Evolutionary conservation across 2,888 invertebrate species (phyloP), one percentile per base, ranked within the genome.

Genomic region (Ormyrus labotus): DNA sequence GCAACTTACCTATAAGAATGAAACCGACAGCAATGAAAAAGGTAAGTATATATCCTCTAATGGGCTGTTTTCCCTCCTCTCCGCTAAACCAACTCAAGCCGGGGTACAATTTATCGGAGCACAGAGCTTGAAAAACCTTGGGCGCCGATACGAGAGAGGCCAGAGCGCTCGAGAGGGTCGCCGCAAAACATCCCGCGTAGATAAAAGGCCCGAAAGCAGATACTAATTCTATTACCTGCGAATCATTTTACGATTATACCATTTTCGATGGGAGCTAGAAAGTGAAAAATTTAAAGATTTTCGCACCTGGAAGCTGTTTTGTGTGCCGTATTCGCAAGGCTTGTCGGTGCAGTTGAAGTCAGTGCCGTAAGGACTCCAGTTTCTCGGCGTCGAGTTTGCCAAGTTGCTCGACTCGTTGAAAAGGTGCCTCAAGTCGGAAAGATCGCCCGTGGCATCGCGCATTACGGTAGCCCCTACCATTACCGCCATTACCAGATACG

Each of bases 131-230:
- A 87, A 97, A 96, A 0, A 96, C 96, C 93, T 97, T 97, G 0
- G 99, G 99, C 0, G 99, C 99, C 0, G 98, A 97, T 0, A 99
- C 98, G 71, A 99, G 93, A 83, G 98, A 97, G 0, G 99, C 99
- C 72, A 99, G 92, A 0, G 99, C 99, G 0, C 99, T 99, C 0
- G 98, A 98, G 13, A 99, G 91, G 0, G 99, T 98, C 0, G 99
- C 99, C 0, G 99, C 98, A 91, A 99, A 98, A 88, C 99, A 98
- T 0, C 99, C 99, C 50, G 98, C 98, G 90, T 97, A 97, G 85
- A 99, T 98, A 71, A 99, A 92, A 0, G 98, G 98, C 0, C 98
- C 97, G 88, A 96, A 96, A 7, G 93, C 95, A 0, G 96, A 95
- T 11, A 96, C 96, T 80, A 97, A 89, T 81, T 96, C 95, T 85